Percentiles rank a stretch among this genome's conserved stretches.
These are phyloP conservation scores for Megaptera novaeangliae DNA, from an alignment of 2,113 vertebrate species.

Conservation along the genomic window DNA sequence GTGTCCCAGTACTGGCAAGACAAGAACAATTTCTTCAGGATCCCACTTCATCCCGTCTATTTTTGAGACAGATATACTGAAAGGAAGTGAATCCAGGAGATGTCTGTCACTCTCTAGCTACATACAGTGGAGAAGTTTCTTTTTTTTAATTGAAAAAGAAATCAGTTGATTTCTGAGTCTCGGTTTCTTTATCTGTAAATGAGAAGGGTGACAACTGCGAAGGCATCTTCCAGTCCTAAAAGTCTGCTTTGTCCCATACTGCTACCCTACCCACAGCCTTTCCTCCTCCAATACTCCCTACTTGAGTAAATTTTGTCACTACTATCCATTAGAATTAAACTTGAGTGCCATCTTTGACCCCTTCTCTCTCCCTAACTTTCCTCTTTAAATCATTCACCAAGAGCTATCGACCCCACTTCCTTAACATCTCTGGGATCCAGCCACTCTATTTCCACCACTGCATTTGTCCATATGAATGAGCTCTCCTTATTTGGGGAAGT, in stretches of 20 bases:
- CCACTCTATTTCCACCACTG: not conserved
- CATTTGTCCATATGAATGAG: not conserved
- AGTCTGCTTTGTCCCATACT: not conserved
- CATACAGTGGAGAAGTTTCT: not conserved
- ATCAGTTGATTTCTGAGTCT: not conserved
- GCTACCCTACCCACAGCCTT: not conserved
- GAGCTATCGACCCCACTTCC: not conserved
- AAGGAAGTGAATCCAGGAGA: not conserved
- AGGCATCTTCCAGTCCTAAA: not conserved
- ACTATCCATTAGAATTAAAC: not conserved
- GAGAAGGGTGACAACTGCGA: not conserved
- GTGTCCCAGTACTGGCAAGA: not conserved
- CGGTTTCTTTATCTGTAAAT: not conserved
- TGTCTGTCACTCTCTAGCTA: not conserved
- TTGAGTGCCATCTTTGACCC: not conserved
- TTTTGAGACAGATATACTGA: not conserved
- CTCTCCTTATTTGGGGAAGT: not conserved
- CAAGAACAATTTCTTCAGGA: not conserved
- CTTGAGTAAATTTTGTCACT: not conserved
- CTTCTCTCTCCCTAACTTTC: not conserved
- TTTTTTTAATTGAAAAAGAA: not conserved
- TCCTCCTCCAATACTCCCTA: not conserved
- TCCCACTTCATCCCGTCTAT: not conserved
- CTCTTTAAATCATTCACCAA: constrained; percentile 7
- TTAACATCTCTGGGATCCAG: not conserved